Evolutionary conservation across 2,888 invertebrate species (phyloP), one percentile per base, ranked within the genome.

Genomic region (Dryadula phaetusa): DNA sequence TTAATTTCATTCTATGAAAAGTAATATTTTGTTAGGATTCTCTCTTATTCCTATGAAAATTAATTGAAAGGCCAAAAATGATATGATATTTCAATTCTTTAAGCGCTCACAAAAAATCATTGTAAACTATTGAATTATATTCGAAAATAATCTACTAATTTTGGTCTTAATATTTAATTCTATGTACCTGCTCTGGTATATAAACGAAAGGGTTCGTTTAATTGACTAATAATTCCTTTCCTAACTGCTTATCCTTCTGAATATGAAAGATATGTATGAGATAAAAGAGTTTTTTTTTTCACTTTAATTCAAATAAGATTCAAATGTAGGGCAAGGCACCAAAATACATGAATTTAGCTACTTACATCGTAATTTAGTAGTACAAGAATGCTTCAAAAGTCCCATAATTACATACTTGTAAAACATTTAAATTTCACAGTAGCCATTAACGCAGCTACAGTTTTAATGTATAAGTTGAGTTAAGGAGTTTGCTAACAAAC

Each of bases 401-500:
- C 53, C 52, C 69, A 69, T 62, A 62, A 69, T 66, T 66, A 69
- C 58, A 63, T 52, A 62, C 62, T 66, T 61, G 56, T 67, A 64
- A 64, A 67, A 64, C 64, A 44, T 64, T 67, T 67, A 70, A 70
- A 67, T 67, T 64, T 67, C 42, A 34, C 70, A 64, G 44, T 44
- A 58, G 53, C 65, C 70, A 71, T 71, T 70, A 68, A 62, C 66
- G 68, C 54, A 32, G 61, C 67, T 46, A 67, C 61, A 66, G 67
- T 67, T 68, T 72, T 64, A 72, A 73, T 66, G 64, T 64, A 61
- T 44, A 70, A 71, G 70, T 70, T 54, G 62, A 70, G 69, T 69
- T 58, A 64, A 70, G 67, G 61, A 70, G 73, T 70, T 76, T 71
- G 76, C 73, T 73, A 75, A 75, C 76, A 78, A 82, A 83, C 82